Evolutionary conservation across 2,888 invertebrate species (phyloP), one percentile per base, ranked within the genome.

Genomic region (Andrena trimmerana): DNA sequence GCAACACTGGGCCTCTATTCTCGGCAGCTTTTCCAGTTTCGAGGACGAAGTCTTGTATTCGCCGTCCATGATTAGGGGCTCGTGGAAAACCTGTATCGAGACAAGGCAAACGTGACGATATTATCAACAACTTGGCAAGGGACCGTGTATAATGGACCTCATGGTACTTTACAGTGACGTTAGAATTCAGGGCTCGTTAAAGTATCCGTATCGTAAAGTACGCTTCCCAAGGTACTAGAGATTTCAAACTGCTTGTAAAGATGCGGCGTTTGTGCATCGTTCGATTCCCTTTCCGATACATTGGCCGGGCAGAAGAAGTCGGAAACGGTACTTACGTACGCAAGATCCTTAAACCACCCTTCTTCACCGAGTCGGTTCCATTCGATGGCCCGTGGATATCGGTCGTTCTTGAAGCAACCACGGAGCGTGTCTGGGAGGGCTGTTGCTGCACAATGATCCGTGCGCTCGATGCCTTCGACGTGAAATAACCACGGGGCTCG

Each of bases 401-500:
- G 59, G 54, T 8, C 60, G 48, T 20, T 33, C n/a, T n/a, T 2
- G 48, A 69, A 24, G 27, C 54, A 42, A 10, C 16, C 16, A 31
- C 50, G 31, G 13, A 54, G 48, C 62, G 31, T 10, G 4, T 0
- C 10, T 13, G 13, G 29, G 52, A 69, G 59, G 52, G 60, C 60
- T 24, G 68, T 42, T n/a, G 42, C 65, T 3, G 77, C 7, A 42
- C 72, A 65, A 63, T 77, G 83, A 69, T 54, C 81, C 78, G 86
- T 74, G 69, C 88, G 10, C 54, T 77, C 31, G 83, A 80, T 63
- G 68, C n/a, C 31, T 7, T 16, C 65, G 69, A 7, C 70, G 52
- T 59, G 77, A 78, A 88, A 86, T 87, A 81, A 84, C 52, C 48
- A 27, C 27, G 13, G 27, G 16, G 62, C 10, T 67, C 59, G 71